Evolutionary conservation across 2,888 invertebrate genomes (phyloP).

Genomic region (Eurois occulta): DNA sequence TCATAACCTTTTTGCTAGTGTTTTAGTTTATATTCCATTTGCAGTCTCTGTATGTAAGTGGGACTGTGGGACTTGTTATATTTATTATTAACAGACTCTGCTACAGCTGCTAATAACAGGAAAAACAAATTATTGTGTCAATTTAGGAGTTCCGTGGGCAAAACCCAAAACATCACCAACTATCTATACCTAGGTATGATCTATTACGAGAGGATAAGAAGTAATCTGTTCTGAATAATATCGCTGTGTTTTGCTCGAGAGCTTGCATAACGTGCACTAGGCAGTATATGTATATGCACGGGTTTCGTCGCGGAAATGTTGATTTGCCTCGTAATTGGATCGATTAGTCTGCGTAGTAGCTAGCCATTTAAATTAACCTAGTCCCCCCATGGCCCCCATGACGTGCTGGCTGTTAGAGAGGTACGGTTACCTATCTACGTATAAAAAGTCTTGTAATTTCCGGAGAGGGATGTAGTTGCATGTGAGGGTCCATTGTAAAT

Average conservation of each 20-base stretch:
- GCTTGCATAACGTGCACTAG: neutral
- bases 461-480: conserved; percentile 15
- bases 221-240: conserved; percentile 7
- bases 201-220: neutral
- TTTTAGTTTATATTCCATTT: neutral
- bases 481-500: conserved; percentile 29
- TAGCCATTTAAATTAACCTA: conserved; percentile 28
- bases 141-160: neutral
- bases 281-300: neutral
- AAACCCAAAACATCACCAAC: neutral
- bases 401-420: neutral
- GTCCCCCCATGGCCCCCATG: conserved; percentile 6
- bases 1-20: neutral
- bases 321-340: conserved; percentile 44
- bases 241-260: neutral
- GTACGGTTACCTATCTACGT: neutral
- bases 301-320: conserved; percentile 37
- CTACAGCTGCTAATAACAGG: neutral
- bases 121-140: neutral
- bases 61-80: neutral
- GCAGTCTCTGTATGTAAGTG: neutral
- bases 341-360: conserved; percentile 32
- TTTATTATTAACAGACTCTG: neutral
- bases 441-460: conserved; percentile 31
- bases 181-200: neutral